Base-by-base conservation (phyloP, 2,888 invertebrate species). In the Carterocephalus palaemon region DNA sequence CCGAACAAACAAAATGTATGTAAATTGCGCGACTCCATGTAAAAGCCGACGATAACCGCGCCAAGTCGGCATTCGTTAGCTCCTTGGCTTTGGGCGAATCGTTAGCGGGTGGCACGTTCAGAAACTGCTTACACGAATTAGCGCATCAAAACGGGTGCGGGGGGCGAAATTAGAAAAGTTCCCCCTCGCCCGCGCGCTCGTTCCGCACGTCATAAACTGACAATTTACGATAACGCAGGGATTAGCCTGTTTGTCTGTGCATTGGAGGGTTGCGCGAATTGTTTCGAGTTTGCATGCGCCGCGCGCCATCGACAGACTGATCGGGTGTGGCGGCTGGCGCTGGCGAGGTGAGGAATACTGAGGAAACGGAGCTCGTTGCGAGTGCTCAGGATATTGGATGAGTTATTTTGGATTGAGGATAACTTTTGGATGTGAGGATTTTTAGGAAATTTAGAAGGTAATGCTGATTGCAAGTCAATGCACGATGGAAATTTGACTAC, bases 161-260 rank as follows among this genome's bases (percentile, higher is more conserved):
- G 53, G 81, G 83, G 79, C 75, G 76, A 83, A 86, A 84, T 85
- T 84, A 83, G 84, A 84, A 84, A 84, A 81, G 77, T 80, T 57
- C 62, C 52, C 52, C 61, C 60, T 51, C 49, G 49, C 48, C 67
- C 67, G 70, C 74, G 64, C 74, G 68, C 67, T 77, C 87, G 79
- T 84, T 86, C 83, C 75, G 85, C 86, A 88, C 87, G 87, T 88
- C 88, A 87, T 88, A 88, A 88, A 87, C 85, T 87, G 86, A 87
- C 87, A 84, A 88, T 88, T 88, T 88, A 88, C 87, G 88, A 86
- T 88, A 86, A 85, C 83, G 78, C 72, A 72, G 76, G 87, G 87
- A 87, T 88, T 87, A 87, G 86, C 85, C 70, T 81, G 84, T 85
- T 83, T 85, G 85, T 83, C 80, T 84, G 83, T 80, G 83, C 83